Conservation (phyloP, 2,888 invertebrate species). For the Aricia artaxerxes region DNA sequence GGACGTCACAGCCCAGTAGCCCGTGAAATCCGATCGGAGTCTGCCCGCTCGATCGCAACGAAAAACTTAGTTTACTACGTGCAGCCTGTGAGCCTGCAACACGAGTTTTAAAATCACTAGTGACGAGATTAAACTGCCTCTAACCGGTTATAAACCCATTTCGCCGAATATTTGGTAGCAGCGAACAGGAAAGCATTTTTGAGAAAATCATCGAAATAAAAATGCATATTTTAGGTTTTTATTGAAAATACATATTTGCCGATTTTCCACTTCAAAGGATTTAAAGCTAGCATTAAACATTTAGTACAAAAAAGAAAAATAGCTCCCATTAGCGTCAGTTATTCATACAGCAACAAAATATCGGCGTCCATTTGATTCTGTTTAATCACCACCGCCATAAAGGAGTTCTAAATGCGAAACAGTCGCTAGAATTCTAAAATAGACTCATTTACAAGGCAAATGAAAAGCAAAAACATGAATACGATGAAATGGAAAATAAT, state of each 20-base stretch:
- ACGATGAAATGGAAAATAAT: conserved; percentile 28
- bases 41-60: conserved; percentile 27
- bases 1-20: conserved; percentile 35
- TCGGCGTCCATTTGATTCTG: neutral
- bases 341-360: neutral
- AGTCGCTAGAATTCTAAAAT: conserved; percentile 2
- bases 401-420: neutral
- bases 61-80: conserved; percentile 31
- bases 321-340: neutral
- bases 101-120: conserved; percentile 12
- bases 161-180: neutral
- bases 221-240: neutral
- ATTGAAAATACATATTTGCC: too few relatives aligned
- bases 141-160: neutral
- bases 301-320: neutral
- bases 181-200: neutral
- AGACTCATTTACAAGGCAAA: conserved; percentile 20
- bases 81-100: conserved; percentile 9
- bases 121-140: conserved; percentile 8
- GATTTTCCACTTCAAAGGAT: neutral
- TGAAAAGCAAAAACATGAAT: conserved; percentile 27
- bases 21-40: conserved; percentile 35
- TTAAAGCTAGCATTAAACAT: neutral
- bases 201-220: neutral
- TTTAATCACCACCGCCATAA: neutral